These are phyloP conservation scores for Dallia pectoralis DNA, from an alignment of 2,797 vertebrate species.

Conservation along the genomic window DNA sequence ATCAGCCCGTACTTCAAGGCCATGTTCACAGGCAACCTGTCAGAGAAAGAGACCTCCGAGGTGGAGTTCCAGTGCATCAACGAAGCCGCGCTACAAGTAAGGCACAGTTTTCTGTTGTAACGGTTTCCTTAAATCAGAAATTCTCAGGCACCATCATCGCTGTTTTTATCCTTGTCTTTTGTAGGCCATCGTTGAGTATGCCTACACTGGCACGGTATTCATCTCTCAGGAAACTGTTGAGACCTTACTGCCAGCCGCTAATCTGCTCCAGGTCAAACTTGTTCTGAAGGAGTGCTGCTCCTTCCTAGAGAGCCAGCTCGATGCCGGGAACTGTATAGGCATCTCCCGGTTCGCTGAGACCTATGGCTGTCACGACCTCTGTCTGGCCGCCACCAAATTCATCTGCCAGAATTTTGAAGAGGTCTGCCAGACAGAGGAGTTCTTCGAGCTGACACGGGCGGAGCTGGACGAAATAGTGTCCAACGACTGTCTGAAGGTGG, in stretches of 20 bases:
- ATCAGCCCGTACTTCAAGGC: conserved; percentile 99
- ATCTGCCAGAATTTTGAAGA: conserved; percentile 98
- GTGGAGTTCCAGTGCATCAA: conserved; percentile 97
- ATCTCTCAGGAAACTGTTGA: conserved; percentile 98
- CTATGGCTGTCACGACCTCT: conserved; percentile 95
- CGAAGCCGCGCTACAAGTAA: conserved; percentile 88
- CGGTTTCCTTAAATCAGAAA: background rate
- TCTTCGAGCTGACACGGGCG: conserved; percentile 90
- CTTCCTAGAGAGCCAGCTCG: conserved; percentile 95
- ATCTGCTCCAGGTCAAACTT: conserved; percentile 95
- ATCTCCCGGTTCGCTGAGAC: conserved; percentile 98
- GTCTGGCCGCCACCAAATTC: conserved; percentile 91
- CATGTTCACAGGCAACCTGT: conserved; percentile 98
- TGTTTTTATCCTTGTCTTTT: conserved; percentile 4
- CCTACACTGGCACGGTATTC: conserved; percentile 95
- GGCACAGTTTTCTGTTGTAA: background rate
- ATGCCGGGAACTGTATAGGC: conserved; percentile 97
- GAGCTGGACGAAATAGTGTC: conserved; percentile 97
- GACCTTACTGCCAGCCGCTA: conserved; percentile 94
- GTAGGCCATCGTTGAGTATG: conserved; percentile 96
- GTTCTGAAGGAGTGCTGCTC: conserved; percentile 96
- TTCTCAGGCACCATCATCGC: background rate
- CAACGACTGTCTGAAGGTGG: conserved; percentile 95
- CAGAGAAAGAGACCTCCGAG: conserved; percentile 94
- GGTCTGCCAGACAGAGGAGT: conserved; percentile 95